A percentile compares a stretch with the other conserved stretches of the same genome.
These are phyloP conservation scores for Trachops cirrhosus DNA, from an alignment of 2,797 vertebrate species.

Conservation along the genomic window DNA sequence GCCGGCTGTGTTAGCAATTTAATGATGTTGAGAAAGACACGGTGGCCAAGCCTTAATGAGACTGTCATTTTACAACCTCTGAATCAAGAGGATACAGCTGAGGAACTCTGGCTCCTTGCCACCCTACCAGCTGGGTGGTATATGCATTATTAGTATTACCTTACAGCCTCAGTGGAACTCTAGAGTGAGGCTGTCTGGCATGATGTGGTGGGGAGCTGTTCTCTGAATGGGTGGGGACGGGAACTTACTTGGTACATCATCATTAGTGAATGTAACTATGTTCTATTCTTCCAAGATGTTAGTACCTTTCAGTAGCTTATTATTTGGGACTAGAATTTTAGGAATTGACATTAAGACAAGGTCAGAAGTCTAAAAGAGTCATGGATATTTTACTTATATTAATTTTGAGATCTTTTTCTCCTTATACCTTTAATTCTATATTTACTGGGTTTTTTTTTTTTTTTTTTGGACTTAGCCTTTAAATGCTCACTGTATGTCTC, in stretches of 20 bases:
- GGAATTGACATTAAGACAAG: background rate
- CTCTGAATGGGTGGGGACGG: background rate
- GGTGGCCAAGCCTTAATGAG: slow-evolving; percentile 28
- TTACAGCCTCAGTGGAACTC: background rate
- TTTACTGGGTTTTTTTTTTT: background rate
- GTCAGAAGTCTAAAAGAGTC: background rate
- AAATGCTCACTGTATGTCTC: background rate
- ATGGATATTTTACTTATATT: background rate
- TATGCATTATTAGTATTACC: background rate
- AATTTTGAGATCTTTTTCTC: background rate
- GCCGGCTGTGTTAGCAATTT: slow-evolving; percentile 23
- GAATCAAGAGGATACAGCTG: background rate
- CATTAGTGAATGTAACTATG: background rate
- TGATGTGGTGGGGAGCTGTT: background rate
- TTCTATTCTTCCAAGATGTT: background rate
- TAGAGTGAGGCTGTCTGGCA: background rate
- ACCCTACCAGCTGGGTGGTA: background rate
- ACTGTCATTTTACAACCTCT: background rate
- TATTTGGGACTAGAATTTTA: background rate
- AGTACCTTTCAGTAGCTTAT: background rate
- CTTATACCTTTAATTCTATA: background rate
- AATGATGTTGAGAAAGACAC: slow-evolving; percentile 18
- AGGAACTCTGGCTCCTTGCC: slow-evolving; percentile 15
- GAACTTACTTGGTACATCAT: background rate
- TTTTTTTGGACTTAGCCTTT: background rate